These are phyloP conservation scores for Melipona quadrifasciata DNA, from an alignment of 1,140 invertebrate genomes.

Conservation along the genomic window DNA sequence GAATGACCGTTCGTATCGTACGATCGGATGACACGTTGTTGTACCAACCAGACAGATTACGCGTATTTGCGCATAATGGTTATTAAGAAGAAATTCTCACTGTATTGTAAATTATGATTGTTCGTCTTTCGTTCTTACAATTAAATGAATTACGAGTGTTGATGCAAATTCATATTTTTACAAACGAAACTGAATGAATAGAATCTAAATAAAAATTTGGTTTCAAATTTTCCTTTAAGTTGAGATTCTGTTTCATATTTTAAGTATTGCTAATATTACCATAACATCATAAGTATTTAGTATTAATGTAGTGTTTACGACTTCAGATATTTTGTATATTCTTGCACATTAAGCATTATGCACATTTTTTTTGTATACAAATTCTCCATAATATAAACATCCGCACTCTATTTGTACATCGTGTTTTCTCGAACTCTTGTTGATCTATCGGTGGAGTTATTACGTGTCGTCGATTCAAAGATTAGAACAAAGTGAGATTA, in stretches of 20 bases:
- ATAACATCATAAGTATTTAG: too few species aligned
- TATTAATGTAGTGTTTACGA: too few species aligned
- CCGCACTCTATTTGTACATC: not conserved
- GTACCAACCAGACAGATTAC: not conserved
- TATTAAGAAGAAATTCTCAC: not conserved
- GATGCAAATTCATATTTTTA: not conserved
- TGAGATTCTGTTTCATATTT: not conserved
- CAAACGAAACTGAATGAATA: not conserved
- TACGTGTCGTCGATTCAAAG: not conserved
- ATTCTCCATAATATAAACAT: not conserved
- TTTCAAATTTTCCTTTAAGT: too few species aligned
- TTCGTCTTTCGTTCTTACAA: not conserved
- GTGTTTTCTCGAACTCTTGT: not conserved
- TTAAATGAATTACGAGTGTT: not conserved
- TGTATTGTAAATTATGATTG: not conserved
- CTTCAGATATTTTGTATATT: too few species aligned
- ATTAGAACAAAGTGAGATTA: not conserved
- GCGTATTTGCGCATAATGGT: slow-evolving; percentile 18
- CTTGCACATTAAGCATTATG: too few species aligned
- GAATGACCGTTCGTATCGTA: slow-evolving; percentile 4
- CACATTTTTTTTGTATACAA: not conserved
- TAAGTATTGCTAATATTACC: not conserved
- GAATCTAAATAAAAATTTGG: not conserved
- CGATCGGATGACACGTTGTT: slow-evolving; percentile 9
- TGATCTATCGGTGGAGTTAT: not conserved